Evolutionary conservation across 2,113 vertebrate species (phyloP).

Genomic region (Montifringilla adamsi): DNA sequence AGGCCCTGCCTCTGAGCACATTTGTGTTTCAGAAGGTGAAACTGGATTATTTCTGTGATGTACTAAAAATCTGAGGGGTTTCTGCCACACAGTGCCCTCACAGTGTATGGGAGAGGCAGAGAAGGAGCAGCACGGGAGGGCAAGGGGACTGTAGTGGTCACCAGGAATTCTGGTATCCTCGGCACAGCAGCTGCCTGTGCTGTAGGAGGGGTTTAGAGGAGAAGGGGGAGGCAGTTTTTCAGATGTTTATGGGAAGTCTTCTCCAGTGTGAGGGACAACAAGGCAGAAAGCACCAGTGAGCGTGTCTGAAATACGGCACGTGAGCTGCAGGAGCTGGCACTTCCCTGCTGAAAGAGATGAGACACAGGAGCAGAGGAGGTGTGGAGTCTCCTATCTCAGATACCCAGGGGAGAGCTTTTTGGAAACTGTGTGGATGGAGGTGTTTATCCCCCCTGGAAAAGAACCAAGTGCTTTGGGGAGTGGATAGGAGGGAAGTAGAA

Average conservation of each 20-base stretch:
- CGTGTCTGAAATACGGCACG: rapidly evolving
- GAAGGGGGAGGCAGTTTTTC: not conserved
- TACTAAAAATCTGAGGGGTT: not conserved
- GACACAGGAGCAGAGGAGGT: not conserved
- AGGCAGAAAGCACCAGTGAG: not conserved
- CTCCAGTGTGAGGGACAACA: not conserved
- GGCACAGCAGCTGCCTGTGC: not conserved
- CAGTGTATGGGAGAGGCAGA: not conserved
- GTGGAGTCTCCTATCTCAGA: not conserved
- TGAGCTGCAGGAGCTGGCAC: not conserved
- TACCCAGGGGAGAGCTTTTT: not conserved
- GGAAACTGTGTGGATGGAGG: not conserved
- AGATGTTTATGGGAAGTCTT: not conserved
- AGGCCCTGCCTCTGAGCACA: not conserved
- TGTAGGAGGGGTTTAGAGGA: not conserved
- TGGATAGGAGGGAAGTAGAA: not conserved
- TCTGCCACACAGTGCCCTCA: not conserved
- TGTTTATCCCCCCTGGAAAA: not conserved
- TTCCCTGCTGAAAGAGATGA: not conserved
- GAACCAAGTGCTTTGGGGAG: not conserved
- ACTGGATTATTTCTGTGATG: not conserved
- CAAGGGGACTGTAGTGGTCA: not conserved
- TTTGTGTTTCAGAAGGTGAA: not conserved
- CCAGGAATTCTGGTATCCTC: rapidly evolving
- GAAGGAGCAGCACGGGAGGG: not conserved